Base-by-base conservation (phyloP, 2,113 vertebrate genomes). In the Montifringilla adamsi region DNA sequence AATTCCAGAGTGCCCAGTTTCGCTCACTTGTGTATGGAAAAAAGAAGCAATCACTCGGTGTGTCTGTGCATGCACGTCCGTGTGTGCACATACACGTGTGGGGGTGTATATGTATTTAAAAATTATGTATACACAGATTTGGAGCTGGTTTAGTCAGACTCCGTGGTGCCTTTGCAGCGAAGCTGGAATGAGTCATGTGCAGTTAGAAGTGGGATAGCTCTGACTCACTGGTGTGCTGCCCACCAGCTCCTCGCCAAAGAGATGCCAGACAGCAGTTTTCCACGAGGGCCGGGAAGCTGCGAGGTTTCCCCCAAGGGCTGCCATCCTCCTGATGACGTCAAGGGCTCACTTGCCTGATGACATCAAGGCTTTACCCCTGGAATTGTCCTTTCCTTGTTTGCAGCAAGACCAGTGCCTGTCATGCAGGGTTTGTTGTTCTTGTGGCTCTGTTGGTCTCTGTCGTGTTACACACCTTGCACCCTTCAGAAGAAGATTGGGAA, bases 211-310 rank as follows among this genome's bases (percentile, higher is more conserved):
- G 49, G 84, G 67, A 7, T 28, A 75, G 78, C 67, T 87, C 33
- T 92, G 96, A 94, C 37, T 97, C 93, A 94, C 69, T 16, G 4
- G 12, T 14, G 1, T 59, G 60, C 76, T 94, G 83, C 70, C 81
- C 89, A 84, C 75, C 86, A 43, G 63, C 84, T 87, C 73, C 83
- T 77, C 1, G 0, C 66, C 6, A 20, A 81, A 39, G 76, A 72
- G 64, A 55, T 62, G 78, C 89, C 93, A 87, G 90, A n/a, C 79
- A 30, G 87, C 64, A 47, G 41, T 64, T 83, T 60, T 62, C 74
- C 7, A 1, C 15, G 6, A 43, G 7, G 30, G 33, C 43, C 47
- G 55, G 63, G 78, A 66, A 82, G 89, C 58, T 66, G 81, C 0
- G 17, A 94, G 90, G 87, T 46, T 88, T 82, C 24, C 84, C 81